These are phyloP conservation scores for Thunnus maccoyii DNA, from an alignment of 2,113 vertebrate genomes.

Conservation along the genomic window DNA sequence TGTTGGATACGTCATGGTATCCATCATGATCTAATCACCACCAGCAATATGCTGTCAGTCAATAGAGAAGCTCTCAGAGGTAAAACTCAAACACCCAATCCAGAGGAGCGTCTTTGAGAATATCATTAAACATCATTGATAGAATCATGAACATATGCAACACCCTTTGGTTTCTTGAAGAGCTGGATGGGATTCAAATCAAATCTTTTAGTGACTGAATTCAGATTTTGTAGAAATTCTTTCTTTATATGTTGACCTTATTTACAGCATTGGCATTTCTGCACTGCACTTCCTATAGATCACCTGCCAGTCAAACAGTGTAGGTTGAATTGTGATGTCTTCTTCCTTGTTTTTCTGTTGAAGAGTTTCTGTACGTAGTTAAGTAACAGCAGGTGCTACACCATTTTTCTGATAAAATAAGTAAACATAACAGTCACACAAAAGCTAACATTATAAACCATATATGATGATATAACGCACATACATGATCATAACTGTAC, in stretches of 20 bases:
- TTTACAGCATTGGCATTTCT: no score
- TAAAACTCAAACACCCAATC: constrained; percentile 16
- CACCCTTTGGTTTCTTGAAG: neutral
- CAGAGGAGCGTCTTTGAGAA: neutral
- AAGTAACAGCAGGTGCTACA: neutral
- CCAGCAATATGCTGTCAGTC: constrained; percentile 44
- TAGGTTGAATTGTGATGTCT: neutral
- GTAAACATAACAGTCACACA: neutral
- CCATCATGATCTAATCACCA: constrained; percentile 41
- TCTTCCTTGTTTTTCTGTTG: neutral
- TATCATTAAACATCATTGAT: constrained; percentile 1
- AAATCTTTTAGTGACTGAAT: no score
- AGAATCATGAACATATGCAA: constrained; percentile 16
- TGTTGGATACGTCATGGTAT: constrained; percentile 11
- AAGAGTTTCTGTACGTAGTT: neutral
- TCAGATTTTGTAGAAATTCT: no score
- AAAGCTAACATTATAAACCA: no score
- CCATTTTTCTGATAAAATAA: neutral
- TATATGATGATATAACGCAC: no score
- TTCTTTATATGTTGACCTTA: no score
- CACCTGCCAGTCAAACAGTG: neutral
- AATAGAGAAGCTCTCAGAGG: constrained; percentile 22
- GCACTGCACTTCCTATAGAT: neutral
- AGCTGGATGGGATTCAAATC: neutral
- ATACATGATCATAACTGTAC: no score